Percentiles rank a stretch among this genome's conserved stretches.
Conservation (phyloP, 1,140 invertebrate species). For the Trachelipus rathkii region DNA sequence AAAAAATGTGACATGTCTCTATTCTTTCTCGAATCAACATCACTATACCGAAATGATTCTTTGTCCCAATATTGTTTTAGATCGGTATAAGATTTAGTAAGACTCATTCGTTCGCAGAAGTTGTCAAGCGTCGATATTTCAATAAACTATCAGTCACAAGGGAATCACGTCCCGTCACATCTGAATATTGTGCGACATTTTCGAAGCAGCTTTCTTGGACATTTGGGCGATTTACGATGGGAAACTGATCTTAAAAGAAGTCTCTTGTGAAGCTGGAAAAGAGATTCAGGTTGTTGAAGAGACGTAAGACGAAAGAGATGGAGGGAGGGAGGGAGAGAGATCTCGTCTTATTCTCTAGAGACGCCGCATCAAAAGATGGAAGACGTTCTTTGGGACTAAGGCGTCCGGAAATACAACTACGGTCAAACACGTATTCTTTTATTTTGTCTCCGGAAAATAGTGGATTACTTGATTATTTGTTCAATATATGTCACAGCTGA, state of each 20-base stretch:
- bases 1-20: neutral
- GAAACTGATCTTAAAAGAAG: neutral
- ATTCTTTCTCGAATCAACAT: neutral
- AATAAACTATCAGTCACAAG: slow-evolving; percentile 2
- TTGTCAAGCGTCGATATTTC: neutral
- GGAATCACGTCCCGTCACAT: slow-evolving; percentile 5
- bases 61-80: slow-evolving; percentile 2
- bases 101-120: neutral
- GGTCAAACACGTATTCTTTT: neutral
- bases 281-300: neutral
- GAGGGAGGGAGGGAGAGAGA: neutral
- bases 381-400: neutral
- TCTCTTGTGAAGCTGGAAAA: neutral
- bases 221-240: neutral
- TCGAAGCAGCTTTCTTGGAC: neutral
- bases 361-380: neutral
- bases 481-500: too few relatives aligned
- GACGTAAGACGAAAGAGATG: neutral
- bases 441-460: neutral
- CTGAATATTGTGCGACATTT: slow-evolving; percentile 9
- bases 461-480: too few relatives aligned
- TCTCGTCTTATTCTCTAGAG: neutral
- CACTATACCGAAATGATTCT: neutral
- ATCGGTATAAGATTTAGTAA: neutral
- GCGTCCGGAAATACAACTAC: neutral